phyloP scores from a whole-genome alignment of 2,888 invertebrate genomes.

The Tholera decimalis region DNA sequence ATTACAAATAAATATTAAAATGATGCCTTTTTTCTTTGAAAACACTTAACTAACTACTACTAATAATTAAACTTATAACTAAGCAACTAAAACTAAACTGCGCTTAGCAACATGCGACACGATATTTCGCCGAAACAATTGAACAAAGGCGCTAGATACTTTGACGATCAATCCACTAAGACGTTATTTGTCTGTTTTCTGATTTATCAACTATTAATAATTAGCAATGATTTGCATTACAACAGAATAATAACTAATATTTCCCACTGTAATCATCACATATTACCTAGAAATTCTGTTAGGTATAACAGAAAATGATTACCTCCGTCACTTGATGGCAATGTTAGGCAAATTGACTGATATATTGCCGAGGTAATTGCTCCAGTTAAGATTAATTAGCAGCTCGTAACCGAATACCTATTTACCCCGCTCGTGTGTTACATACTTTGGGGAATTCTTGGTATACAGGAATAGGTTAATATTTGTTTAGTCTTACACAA shows the following conservation, averaged over 20 bases:
- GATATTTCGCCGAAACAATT: too few species aligned
- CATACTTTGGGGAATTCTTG: constrained; percentile 19
- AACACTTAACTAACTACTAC: too few species aligned
- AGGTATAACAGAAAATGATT: constrained; percentile 32
- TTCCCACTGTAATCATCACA: constrained; percentile 12
- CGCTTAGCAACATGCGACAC: too few species aligned
- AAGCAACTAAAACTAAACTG: too few species aligned
- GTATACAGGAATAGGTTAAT: neutral
- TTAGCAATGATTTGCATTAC: constrained; percentile 2
- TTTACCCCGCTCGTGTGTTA: constrained; percentile 7
- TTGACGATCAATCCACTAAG: too few species aligned
- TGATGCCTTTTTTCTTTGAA: too few species aligned
- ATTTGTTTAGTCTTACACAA: neutral
- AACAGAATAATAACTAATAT: constrained; percentile 12
- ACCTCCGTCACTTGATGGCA: neutral
- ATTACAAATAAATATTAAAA: too few species aligned
- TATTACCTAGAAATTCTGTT: constrained; percentile 9
- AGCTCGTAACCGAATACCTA: constrained; percentile 27
- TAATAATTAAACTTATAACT: too few species aligned
- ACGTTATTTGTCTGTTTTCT: too few species aligned
- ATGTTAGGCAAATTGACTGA: constrained; percentile 49
- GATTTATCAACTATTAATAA: neutral
- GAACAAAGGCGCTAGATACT: too few species aligned
- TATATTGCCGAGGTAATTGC: constrained; percentile 37
- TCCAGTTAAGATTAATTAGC: constrained; percentile 47